A percentile compares a stretch with the other conserved stretches of the same genome.
Evolutionary conservation across 2,888 invertebrate species (phyloP).

Genomic region (Poecilobothrus nobilitatus): DNA sequence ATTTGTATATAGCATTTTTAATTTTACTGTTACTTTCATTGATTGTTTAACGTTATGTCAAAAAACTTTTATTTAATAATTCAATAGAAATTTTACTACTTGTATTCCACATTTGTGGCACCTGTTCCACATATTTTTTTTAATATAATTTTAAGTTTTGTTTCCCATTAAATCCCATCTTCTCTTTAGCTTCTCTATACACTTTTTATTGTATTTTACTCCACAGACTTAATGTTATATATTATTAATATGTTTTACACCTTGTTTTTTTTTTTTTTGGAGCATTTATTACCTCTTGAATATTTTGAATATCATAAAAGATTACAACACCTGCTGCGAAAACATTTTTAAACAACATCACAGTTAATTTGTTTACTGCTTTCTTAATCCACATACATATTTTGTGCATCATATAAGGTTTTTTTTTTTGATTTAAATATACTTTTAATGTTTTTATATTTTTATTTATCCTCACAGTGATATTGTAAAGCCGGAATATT

Average conservation of each 20-base stretch:
- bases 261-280: background rate
- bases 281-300: background rate
- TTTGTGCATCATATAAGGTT: no score
- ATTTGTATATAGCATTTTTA: no score
- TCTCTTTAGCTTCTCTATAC: no score
- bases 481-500: no score
- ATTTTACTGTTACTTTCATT: no score
- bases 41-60: no score
- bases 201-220: no score
- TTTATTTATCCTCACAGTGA: no score
- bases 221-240: background rate
- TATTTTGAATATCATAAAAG: background rate
- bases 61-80: background rate
- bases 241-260: background rate
- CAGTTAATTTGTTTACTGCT: background rate
- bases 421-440: no score
- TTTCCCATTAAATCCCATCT: background rate
- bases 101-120: background rate
- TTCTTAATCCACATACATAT: background rate
- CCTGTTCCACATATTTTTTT: background rate
- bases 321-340: slow-evolving; percentile 4
- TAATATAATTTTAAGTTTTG: background rate
- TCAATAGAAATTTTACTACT: background rate
- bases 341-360: background rate
- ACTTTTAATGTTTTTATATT: no score